A percentile compares a stretch with the other conserved stretches of the same genome.
These are phyloP conservation scores for Phenacoccus solenopsis DNA, from an alignment of 1,140 invertebrate species.

Conservation along the genomic window DNA sequence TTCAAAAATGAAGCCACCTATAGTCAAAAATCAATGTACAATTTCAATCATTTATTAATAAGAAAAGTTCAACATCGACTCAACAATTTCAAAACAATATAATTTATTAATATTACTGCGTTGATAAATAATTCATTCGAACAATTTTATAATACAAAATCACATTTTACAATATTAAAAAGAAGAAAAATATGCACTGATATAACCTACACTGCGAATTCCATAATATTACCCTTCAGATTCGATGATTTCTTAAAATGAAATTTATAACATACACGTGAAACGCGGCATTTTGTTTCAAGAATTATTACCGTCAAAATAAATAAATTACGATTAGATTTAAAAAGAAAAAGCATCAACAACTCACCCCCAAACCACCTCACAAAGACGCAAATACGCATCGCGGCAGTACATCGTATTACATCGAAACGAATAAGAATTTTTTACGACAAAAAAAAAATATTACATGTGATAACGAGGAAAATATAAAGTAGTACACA, in stretches of 20 bases:
- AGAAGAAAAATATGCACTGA: background rate
- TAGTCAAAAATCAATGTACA: no score
- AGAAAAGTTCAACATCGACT: no score
- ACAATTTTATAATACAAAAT: constrained; percentile 13
- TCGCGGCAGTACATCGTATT: background rate
- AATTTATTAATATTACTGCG: background rate
- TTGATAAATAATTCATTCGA: constrained; percentile 12
- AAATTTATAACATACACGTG: background rate
- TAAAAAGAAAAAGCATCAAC: background rate
- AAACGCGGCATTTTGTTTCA: no score
- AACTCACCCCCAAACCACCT: background rate
- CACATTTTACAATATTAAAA: constrained; percentile 8
- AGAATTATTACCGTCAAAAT: background rate
- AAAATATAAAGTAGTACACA: background rate
- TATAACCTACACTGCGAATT: background rate
- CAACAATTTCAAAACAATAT: background rate
- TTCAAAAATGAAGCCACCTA: no score
- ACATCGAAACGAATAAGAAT: background rate
- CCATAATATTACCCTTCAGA: background rate
- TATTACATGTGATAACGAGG: background rate
- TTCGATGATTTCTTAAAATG: background rate
- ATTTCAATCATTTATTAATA: no score
- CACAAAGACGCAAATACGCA: background rate
- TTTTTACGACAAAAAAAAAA: background rate
- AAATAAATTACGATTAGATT: background rate